phyloP scores from a whole-genome alignment of 2,888 invertebrate genomes.

The Margaritifera margaritifera region DNA sequence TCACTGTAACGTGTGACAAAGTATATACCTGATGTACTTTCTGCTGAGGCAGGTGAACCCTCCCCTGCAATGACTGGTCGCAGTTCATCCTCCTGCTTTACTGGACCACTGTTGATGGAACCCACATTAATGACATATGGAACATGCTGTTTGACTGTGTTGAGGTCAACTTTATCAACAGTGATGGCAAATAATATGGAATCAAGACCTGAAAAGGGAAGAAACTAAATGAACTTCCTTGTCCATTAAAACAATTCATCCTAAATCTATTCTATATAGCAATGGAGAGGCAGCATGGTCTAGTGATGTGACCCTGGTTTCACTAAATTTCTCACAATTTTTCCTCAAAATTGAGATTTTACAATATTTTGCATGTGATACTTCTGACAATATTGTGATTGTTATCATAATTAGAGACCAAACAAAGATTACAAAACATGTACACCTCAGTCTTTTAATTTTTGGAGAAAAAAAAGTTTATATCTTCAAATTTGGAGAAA shows the following conservation, averaged over 20 bases:
- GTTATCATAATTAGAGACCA: too few relatives aligned
- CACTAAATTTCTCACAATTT: too few relatives aligned
- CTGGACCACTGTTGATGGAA: not conserved
- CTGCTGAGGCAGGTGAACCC: constrained; percentile 13
- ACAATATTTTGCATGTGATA: too few relatives aligned
- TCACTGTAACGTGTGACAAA: not conserved
- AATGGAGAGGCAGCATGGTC: not conserved
- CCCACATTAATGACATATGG: too few relatives aligned
- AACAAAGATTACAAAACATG: too few relatives aligned
- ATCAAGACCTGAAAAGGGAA: constrained; percentile 80
- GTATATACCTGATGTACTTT: not conserved
- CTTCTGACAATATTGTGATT: too few relatives aligned
- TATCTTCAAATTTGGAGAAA: too few relatives aligned
- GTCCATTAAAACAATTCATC: too few relatives aligned
- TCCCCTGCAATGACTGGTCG: constrained; percentile 65
- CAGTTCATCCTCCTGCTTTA: constrained; percentile 51
- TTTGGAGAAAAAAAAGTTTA: too few relatives aligned
- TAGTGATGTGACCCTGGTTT: too few relatives aligned
- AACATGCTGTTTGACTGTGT: constrained; percentile 76
- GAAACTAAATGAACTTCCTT: not conserved
- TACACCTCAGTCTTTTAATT: too few relatives aligned
- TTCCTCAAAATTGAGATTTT: too few relatives aligned
- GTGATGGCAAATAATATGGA: constrained; percentile 93
- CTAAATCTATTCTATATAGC: not conserved
- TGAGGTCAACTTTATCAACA: constrained; percentile 84